These are phyloP conservation scores for Phoxinus phoxinus DNA, from an alignment of 2,113 vertebrate genomes.

Conservation along the genomic window DNA sequence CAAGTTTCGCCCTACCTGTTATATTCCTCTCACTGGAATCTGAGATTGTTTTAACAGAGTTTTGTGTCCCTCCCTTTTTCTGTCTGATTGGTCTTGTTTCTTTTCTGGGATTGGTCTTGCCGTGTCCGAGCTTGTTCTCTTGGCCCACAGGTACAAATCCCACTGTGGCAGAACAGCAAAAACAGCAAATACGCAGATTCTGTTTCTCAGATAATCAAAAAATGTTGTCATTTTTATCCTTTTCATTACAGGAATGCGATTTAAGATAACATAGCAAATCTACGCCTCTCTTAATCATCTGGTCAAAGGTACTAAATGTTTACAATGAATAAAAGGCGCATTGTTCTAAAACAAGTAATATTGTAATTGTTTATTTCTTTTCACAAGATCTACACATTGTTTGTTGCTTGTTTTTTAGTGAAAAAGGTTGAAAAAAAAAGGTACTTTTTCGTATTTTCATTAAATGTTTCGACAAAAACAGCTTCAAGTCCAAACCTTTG, in stretches of 20 bases:
- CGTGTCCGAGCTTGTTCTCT: background rate
- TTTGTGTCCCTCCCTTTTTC: background rate
- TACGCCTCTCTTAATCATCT: background rate
- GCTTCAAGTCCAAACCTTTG: background rate
- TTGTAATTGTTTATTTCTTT: background rate
- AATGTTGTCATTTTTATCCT: background rate
- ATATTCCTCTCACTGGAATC: background rate
- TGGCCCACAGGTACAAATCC: background rate
- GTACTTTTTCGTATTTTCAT: background rate
- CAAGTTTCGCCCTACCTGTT: background rate
- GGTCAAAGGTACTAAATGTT: background rate
- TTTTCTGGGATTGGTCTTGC: constrained; percentile 7
- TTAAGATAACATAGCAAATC: background rate
- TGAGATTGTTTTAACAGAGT: background rate
- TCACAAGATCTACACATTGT: background rate
- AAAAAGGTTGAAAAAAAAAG: background rate
- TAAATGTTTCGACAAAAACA: constrained; percentile 3
- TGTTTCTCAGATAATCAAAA: too few species aligned
- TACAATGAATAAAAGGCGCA: background rate
- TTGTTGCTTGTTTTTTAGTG: background rate
- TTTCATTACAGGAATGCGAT: background rate
- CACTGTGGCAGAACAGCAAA: constrained; percentile 1
- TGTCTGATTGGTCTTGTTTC: constrained; percentile 7
- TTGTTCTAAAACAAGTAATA: background rate
- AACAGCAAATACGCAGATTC: background rate